These are phyloP conservation scores for Lanistes nyassanus DNA, from an alignment of 1,140 invertebrate genomes.

Conservation along the genomic window DNA sequence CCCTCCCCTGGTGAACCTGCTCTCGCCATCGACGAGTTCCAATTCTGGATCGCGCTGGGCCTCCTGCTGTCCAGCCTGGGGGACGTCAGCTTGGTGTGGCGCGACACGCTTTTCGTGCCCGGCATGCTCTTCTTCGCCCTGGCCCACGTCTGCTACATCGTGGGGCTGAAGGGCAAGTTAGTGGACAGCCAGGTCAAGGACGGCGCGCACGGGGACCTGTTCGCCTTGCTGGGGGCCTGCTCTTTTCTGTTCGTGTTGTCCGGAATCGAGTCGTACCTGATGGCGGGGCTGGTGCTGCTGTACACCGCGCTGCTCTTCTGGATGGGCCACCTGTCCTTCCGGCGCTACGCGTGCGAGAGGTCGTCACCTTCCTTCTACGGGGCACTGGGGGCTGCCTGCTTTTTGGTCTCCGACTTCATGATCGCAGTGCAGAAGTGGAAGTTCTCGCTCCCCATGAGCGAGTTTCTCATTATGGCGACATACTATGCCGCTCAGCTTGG, in stretches of 20 bases:
- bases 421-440: conserved; percentile 40
- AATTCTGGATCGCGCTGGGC: conserved; percentile 11
- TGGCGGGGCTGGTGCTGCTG: conserved; percentile 27
- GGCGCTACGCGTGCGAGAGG: conserved; percentile 27
- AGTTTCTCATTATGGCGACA: conserved; percentile 32
- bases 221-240: conserved; percentile 21
- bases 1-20: neutral
- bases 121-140: conserved; percentile 38
- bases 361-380: conserved; percentile 25
- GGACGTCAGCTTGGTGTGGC: conserved; percentile 39
- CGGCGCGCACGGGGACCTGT: conserved; percentile 2
- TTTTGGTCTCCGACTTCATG: conserved; percentile 38
- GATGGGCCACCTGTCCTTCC: conserved; percentile 30
- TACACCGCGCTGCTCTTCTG: conserved; percentile 33
- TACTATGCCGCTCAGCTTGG: conserved; percentile 37
- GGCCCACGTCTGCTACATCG: conserved; percentile 38
- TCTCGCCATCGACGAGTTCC: conserved; percentile 1
- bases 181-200: conserved; percentile 19
- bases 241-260: conserved; percentile 31
- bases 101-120: conserved; percentile 35
- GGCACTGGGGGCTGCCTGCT: conserved; percentile 27
- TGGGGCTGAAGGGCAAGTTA: conserved; percentile 20
- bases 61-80: conserved; percentile 35
- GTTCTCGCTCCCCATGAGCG: conserved; percentile 21
- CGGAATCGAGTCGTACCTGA: conserved; percentile 30